A percentile compares a stretch with the other conserved stretches of the same genome.
Evolutionary conservation across 2,113 vertebrate species (phyloP).

Genomic region (Phaetusa simplex): DNA sequence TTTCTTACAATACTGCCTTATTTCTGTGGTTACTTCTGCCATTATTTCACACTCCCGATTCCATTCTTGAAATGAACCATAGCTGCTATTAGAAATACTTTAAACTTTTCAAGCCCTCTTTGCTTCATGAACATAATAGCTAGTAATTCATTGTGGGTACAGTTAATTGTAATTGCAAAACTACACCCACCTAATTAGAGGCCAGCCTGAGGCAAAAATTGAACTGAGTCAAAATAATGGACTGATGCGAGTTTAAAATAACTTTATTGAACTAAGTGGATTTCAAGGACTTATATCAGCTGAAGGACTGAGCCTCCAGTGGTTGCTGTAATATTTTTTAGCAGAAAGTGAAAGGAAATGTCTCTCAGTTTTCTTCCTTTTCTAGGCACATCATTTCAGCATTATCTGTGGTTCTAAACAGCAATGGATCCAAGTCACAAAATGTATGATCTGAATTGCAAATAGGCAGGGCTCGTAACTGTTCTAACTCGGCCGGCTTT

Average conservation of each 20-base stretch:
- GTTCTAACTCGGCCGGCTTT: not conserved
- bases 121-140: slow-evolving; percentile 12
- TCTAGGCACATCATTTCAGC: not conserved
- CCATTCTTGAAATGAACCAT: slow-evolving; percentile 44
- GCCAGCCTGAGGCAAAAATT: slow-evolving; percentile 30
- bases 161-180: slow-evolving; percentile 45
- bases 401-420: not conserved
- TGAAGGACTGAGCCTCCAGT: not conserved
- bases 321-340: not conserved
- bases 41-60: slow-evolving; percentile 28
- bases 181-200: slow-evolving; percentile 50
- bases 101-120: slow-evolving; percentile 14
- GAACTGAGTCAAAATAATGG: slow-evolving; percentile 43
- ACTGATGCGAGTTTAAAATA: slow-evolving; percentile 34
- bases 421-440: not conserved
- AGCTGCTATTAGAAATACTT: slow-evolving; percentile 32
- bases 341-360: not conserved
- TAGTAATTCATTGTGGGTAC: slow-evolving; percentile 33
- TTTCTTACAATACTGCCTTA: not conserved
- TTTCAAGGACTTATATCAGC: slow-evolving; percentile 13
- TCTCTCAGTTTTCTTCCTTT: not conserved
- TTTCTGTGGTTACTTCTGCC: slow-evolving; percentile 32
- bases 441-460: not conserved
- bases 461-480: not conserved
- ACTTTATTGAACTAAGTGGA: slow-evolving; percentile 25